Evolutionary conservation across 2,113 vertebrate species (phyloP), one percentile per base, ranked within the genome.

Genomic region (Tyrannus savana): DNA sequence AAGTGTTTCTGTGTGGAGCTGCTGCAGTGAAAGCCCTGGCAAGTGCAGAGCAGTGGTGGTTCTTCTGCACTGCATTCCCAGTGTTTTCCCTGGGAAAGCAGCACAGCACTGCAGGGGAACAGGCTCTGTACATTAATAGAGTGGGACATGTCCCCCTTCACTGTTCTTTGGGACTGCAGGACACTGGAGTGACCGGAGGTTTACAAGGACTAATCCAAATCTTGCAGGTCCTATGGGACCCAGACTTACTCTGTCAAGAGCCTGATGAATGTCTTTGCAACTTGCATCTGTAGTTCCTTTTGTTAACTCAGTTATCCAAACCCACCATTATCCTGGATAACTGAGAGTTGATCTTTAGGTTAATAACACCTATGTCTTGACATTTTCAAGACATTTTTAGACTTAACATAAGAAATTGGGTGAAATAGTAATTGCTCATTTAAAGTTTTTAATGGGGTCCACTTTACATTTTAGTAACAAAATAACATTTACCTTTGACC

Each of bases 311-410:
- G 11, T 74, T 80, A 46, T 22, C 35, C 1, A 2, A 92, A 59
- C 8, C 22, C 23, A 35, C 28, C 15, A 7, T 87, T 82, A 72
- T 62, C 24, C 15, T 86, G 55, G 50, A 14, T 59, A 74, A 69
- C 33, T 41, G 50, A 66, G 35, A 39, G 33, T 4, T 62, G n/a
- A 19, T 53, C 63, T 83, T 88, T 66, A 84, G 53, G 19, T 10
- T 50, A 50, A 59, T 69, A 88, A 77, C 19, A 33, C 84, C 72
- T 55, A 30, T 75, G 55, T 39, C 46, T 50, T 77, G 80, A 31
- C 33, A 67, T 92, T 81, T 95, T 39, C 37, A 77, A 89, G 85
- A 24, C 6, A 52, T 71, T 91, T 88, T 84, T 41, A 52, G 19
- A 66, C 35, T 73, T 90, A 56, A 80, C 25, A 6, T 53, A 33